Base-by-base conservation (phyloP, 2,797 vertebrate species). In the Hylomyscus alleni region DNA sequence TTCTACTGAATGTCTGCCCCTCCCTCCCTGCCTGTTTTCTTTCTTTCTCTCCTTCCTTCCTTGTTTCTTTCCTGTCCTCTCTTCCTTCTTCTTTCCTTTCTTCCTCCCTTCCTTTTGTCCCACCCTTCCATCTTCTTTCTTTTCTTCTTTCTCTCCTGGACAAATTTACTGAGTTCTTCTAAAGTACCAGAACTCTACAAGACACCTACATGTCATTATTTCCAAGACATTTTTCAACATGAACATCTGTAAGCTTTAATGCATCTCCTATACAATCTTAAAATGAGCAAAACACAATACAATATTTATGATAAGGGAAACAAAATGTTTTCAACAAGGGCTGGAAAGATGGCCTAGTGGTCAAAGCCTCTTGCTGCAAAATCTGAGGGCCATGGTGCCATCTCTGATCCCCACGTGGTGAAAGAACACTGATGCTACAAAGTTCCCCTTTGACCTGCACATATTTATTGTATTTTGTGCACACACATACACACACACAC, bases 251-350 rank as follows among this genome's bases (percentile, higher is more conserved):
- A 60, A 90, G 13, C 26, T n/a, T 77, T 10, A 44, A 82, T 56
- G 40, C 5, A 76, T 56, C 40, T 67, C 50, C 20, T 80, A 3
- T 62, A 17, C 17, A 29, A 34, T 54, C 62, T 86, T 88, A 84
- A 50, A 90, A n/a, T 89, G 29, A 60, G 2, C 52, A 80, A 76
- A 50, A 40, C 34, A 2, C 52, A 14, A 29, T 37, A 89, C 47
- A 78, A 40, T 86, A 40, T 81, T 72, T 81, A 14, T 76, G 82
- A 85, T 83, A 60, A 75, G 19, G 84, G 67, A 95, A 83, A 29
- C 14, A 75, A 54, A 85, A 47, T 58, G 29, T 50, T 91, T 86
- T 82, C 5, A 72, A 69, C 5, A 82, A 80, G 58, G 34, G 0
- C 22, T 40, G 34, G 13, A 29, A 56, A 87, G n/a, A 87, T 29